Base-by-base conservation (phyloP, 2,113 vertebrate species). In the Leptodactylus fuscus region DNA sequence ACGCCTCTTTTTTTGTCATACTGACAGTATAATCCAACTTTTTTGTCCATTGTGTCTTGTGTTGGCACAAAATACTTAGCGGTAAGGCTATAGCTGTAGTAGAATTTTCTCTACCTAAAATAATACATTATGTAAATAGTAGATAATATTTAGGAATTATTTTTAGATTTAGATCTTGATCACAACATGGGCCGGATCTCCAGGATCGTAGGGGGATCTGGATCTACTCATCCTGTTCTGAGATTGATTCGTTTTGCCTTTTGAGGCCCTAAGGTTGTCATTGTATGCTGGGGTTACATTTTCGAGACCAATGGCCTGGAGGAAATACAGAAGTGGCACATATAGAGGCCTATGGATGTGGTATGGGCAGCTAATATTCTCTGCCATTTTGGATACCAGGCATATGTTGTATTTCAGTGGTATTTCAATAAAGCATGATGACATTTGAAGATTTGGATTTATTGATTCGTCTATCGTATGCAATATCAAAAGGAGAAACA, bases 71-170 rank as follows among this genome's bases (percentile, higher is more conserved):
- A 65, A 36, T 71, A 58, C 18, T 13, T 78, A 85, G 84, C 84
- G 49, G 83, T 81, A 86, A 86, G 36, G 84, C 84, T 86, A 73
- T 48, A 81, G 6, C 0, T 62, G 84, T 86, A 86, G 77, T 86
- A 86, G 84, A 86, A 86, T 86, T 86, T 86, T 86, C 11, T 86
- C 84, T 86, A 86, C 84, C 18, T 8, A 13, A 67, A 27, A 58
- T 58, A 20, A 48, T 83, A 83, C 36, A 36, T 62, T 12, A 24
- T 44, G 16, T 29, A 46, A 65, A 34, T n/a, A 65, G n/a, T 58
- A 55, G 13, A 2, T 29, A 22, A 22, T 55, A 22, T 58, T 11
- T 53, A 65, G 13, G 60, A 65, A 65, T 16, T 12, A 16, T 29
- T 34, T 27, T 34, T 34, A 16, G 27, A 62, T 67, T 20, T 12